phyloP scores from a whole-genome alignment of 92 coral and sea anemone genomes.

The Porites cylindrica region DNA sequence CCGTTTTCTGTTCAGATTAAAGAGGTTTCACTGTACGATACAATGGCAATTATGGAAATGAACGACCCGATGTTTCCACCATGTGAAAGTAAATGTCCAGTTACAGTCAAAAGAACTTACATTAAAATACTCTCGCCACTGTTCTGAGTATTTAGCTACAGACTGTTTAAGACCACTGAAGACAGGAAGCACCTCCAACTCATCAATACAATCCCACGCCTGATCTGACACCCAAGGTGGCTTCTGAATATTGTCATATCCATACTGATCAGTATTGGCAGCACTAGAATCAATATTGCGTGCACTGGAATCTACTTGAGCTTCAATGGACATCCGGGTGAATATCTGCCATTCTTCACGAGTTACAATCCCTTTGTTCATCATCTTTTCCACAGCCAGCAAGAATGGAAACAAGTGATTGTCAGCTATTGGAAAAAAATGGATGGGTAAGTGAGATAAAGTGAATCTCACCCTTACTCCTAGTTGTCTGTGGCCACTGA shows the following conservation, averaged over 20 bases:
- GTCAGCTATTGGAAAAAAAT: slow-evolving; percentile 66
- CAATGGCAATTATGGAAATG: no score
- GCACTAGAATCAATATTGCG: no score
- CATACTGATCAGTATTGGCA: background rate
- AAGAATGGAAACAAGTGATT: slow-evolving; percentile 91
- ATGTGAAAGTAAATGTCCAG: no score
- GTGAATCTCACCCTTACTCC: no score
- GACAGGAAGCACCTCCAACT: slow-evolving; percentile 75
- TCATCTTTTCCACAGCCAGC: slow-evolving; percentile 89
- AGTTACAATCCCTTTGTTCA: slow-evolving; percentile 68
- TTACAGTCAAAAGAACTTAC: slow-evolving; percentile 39
- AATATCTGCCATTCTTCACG: slow-evolving; percentile 86
- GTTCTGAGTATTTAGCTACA: slow-evolving; percentile 62
- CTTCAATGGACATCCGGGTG: slow-evolving; percentile 11
- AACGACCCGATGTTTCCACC: no score
- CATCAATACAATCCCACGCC: slow-evolving; percentile 75
- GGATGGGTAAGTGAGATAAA: background rate
- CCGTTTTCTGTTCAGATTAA: no score
- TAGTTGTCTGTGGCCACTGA: no score
- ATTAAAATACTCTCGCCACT: slow-evolving; percentile 95
- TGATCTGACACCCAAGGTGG: slow-evolving; percentile 83
- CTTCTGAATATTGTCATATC: slow-evolving; percentile 26
- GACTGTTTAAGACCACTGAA: slow-evolving; percentile 73
- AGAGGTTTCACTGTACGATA: no score
- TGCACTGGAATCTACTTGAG: no score